Evolutionary conservation across 37 sponge, comb jelly and placozoan species (phyloP), one percentile per base, ranked within the genome.

Genomic region (Agelas oroides): DNA sequence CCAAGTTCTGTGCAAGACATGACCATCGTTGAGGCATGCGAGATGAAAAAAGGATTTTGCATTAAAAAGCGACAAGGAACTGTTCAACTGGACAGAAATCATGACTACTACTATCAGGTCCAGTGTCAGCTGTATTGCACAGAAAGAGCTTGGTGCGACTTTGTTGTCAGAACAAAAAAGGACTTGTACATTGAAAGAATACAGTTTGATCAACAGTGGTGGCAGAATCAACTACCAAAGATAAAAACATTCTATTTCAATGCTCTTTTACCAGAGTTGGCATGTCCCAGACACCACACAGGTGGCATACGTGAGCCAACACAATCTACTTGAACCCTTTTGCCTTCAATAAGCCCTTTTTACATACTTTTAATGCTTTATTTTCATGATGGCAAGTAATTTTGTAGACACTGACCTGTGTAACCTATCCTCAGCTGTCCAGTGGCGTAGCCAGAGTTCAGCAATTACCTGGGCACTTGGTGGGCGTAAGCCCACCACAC

Each of bases 61-160:
- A 32, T 84, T 24, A 36, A 82, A 38, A 59, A 1, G 25, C 2
- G 17, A 0, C 11, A 66, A 53, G 14, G 24, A 0, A 31, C 53
- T 17, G 54, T 46, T 34, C 35, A 34, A 31, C 77, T 85, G 19
- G 76, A 85, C 46, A 31, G 59, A 57, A 56, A 70, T 0, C 77
- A 85, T 27, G 70, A 85, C 40, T 85, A 85, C 27, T 85, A 85
- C 39, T 85, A 58, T 55, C 86, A 85, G 56, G 56, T 85, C 34
- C 86, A 85, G 59, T 85, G 86, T 38, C 70, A 68, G 34, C 24
- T 85, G 68, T 85, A 66, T 56, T 85, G 86, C 46, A 37, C 67
- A 25, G 39, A 65, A 8, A 52, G 25, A 53, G 30, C 41, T 11
- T 75, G 86, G 86, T 85, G 86, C 55, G 77, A 85, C 41, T 75